Percentiles rank a stretch among this genome's conserved stretches.
These are phyloP conservation scores for Ceramica pisi DNA, from an alignment of 2,888 invertebrate species.

Conservation along the genomic window DNA sequence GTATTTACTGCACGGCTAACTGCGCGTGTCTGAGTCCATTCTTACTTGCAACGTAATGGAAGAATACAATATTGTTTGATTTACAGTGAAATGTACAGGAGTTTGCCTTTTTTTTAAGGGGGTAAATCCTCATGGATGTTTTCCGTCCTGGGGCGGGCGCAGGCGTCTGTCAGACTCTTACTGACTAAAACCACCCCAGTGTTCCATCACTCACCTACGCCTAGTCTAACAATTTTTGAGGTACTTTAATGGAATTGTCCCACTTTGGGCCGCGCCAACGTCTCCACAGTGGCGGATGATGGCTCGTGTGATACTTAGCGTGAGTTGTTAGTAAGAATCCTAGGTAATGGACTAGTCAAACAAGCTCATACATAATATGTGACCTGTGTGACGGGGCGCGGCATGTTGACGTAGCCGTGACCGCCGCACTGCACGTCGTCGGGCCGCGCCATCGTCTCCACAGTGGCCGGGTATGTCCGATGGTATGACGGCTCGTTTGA, in stretches of 20 bases:
- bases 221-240: background rate
- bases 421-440: conserved; percentile 82
- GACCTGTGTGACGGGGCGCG: conserved; percentile 84
- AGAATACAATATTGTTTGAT: background rate
- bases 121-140: too few species aligned
- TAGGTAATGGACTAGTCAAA: conserved; percentile 40
- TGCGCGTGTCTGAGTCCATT: background rate
- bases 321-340: conserved; percentile 23
- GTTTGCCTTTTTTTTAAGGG: too few species aligned
- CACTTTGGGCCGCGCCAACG: background rate
- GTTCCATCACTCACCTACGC: too few species aligned
- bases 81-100: background rate
- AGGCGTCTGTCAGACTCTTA: too few species aligned
- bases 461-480: conserved; percentile 80
- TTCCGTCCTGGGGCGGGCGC: too few species aligned
- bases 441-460: conserved; percentile 76
- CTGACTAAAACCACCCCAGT: too few species aligned
- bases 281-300: conserved; percentile 5
- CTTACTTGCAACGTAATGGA: conserved; percentile 1
- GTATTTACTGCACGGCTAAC: conserved; percentile 7
- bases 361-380: conserved; percentile 48
- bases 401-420: conserved; percentile 84
- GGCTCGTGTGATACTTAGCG: conserved; percentile 3
- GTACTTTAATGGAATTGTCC: background rate
- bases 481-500: conserved; percentile 79